Conservation (phyloP, 2,888 invertebrate genomes). For the Leistus spinibarbis region DNA sequence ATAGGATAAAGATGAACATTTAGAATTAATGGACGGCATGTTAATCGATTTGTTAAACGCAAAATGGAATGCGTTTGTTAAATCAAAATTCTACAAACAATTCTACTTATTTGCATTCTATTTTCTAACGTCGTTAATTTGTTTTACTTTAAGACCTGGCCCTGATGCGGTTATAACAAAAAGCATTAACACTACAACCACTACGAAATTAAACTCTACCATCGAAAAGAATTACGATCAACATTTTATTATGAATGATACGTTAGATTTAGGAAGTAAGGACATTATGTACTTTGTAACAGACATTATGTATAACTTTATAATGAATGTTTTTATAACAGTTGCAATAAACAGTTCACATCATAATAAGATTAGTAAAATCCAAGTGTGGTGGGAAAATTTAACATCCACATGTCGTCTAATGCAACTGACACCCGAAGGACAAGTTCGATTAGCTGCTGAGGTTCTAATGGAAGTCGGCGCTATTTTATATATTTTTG, state of each 20-base stretch:
- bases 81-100: conserved; percentile 90
- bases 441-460: conserved; percentile 73
- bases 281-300: not conserved
- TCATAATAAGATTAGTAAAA: not conserved
- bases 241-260: conserved; percentile 6
- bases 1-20: conserved; percentile 92
- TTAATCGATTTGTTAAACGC: conserved; percentile 91
- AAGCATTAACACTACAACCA: not conserved
- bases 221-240: not conserved
- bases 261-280: conserved; percentile 17
- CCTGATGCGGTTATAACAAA: conserved; percentile 58
- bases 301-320: not conserved
- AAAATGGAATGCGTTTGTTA: conserved; percentile 98
- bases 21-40: conserved; percentile 93
- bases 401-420: conserved; percentile 73
- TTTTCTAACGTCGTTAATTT: conserved; percentile 85
- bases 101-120: conserved; percentile 91
- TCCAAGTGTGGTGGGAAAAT: conserved; percentile 75
- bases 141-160: conserved; percentile 89
- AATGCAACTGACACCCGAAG: conserved; percentile 67
- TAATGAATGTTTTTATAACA: not conserved
- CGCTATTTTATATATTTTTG: conserved; percentile 81
- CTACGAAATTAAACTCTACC: not conserved
- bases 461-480: conserved; percentile 83
- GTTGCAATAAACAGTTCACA: not conserved